A percentile compares a stretch with the other conserved stretches of the same genome.
Evolutionary conservation across 2,113 vertebrate genomes (phyloP).

Genomic region (Ifrita kowaldi): DNA sequence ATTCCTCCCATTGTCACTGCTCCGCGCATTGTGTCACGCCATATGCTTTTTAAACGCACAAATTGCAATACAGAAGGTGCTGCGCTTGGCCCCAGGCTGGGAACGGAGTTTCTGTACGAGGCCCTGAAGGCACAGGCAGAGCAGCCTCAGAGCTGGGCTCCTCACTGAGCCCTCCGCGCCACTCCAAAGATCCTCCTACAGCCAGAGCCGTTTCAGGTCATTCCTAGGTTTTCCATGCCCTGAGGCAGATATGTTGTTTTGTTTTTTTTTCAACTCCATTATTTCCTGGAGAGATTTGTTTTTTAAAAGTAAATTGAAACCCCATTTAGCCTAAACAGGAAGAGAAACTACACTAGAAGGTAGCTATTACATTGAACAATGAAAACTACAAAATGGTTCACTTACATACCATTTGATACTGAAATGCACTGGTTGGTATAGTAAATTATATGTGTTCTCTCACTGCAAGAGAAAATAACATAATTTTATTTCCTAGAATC

Average conservation of each 20-base stretch:
- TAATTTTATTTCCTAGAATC: neutral
- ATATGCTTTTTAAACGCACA: neutral
- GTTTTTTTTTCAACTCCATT: neutral
- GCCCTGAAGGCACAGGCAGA: neutral
- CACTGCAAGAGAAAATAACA: neutral
- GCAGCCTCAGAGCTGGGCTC: neutral
- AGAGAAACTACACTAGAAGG: neutral
- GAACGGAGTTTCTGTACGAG: rapidly evolving
- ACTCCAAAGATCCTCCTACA: neutral
- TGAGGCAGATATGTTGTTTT: rapidly evolving
- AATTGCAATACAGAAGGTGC: rapidly evolving
- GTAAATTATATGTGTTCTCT: neutral
- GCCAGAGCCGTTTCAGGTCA: neutral
- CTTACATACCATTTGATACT: neutral
- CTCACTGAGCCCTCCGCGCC: rapidly evolving
- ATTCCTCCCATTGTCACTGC: neutral
- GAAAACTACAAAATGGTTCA: neutral
- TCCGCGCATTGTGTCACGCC: neutral
- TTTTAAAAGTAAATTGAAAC: neutral
- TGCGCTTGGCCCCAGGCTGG: neutral
- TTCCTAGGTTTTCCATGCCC: neutral
- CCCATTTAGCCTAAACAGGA: neutral
- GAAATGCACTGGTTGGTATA: neutral
- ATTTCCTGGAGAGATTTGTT: neutral
- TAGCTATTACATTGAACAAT: neutral